Base-by-base conservation (phyloP, 2,113 vertebrate genomes). In the Hypocryptadius cinnamomeus region DNA sequence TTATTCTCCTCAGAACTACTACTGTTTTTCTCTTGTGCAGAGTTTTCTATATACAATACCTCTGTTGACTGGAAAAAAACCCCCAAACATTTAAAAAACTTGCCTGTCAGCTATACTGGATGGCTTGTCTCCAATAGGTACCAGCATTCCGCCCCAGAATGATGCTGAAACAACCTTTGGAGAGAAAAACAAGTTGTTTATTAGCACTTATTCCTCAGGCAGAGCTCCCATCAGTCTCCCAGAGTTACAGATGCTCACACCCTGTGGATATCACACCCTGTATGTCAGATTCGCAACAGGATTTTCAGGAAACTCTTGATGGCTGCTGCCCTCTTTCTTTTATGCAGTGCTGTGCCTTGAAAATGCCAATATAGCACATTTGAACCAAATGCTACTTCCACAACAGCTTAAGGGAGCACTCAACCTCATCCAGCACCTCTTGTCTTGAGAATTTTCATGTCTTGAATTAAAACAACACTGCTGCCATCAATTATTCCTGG, bases 71-170 rank as follows among this genome's bases (percentile, higher is more conserved):
- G 48, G 39, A 16, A 40, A 74, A 64, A 33, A 66, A 30, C 25
- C 7, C 9, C 9, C 24, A 30, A 25, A 47, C 2, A 21, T 44
- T 72, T 47, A 9, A 74, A 73, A 48, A 53, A 90, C 97, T 93
- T 95, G 98, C 99, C 99, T 98, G 77, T 99, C 99, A 40, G 99
- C 99, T 74, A 99, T 99, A 66, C 98, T 98, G 31, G 98, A 98
- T 1, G 97, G 97, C 23, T 97, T 98, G 73, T 98, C 98, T 84
- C 98, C 98, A 20, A 99, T 97, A 33, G 99, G 99, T 45, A 98
- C 97, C 68, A 99, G 95, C 98, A 98, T 97, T 33, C 99, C 99
- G 0, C 99, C 99, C 99, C 99, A 99, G 42, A 99, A 92, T 14
- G 99, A 99, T 0, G 98, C 97, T 20, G 99, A 99, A 27, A 99